phyloP scores from a whole-genome alignment of 2,797 vertebrate species.

The Hemibagrus guttatus region DNA sequence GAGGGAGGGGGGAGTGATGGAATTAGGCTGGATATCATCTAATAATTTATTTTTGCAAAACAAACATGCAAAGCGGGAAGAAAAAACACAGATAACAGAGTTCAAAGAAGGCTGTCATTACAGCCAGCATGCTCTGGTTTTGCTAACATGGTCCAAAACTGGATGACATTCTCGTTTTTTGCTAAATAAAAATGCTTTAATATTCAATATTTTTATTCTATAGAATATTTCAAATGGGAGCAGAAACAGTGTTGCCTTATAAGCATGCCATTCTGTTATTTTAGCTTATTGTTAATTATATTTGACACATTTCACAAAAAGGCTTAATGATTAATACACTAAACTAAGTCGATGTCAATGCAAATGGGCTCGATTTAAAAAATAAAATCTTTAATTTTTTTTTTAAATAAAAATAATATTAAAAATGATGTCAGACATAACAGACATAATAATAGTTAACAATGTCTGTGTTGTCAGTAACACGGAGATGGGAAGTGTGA shows the following conservation, averaged over 20 bases:
- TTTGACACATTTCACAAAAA: not conserved
- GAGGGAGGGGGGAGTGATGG: slow-evolving; percentile 47
- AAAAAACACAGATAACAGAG: no score
- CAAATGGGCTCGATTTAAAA: not conserved
- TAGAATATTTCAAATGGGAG: not conserved
- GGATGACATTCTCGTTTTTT: not conserved
- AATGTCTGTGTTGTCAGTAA: not conserved
- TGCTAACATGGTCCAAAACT: not conserved
- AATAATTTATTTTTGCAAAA: slow-evolving; percentile 47
- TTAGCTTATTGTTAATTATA: no score
- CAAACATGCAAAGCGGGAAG: slow-evolving; percentile 13
- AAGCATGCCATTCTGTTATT: not conserved
- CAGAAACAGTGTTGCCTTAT: not conserved
- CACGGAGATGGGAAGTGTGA: not conserved
- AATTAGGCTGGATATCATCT: slow-evolving; percentile 50
- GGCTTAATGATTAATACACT: not conserved
- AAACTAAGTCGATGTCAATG: not conserved
- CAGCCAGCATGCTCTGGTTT: not conserved
- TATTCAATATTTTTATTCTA: not conserved
- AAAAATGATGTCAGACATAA: no score
- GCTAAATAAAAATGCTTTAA: not conserved
- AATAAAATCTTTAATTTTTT: no score
- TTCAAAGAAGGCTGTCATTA: not conserved
- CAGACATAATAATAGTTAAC: not conserved
- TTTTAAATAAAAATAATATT: no score